Percentiles rank a stretch among this genome's conserved stretches.
phyloP scores from a whole-genome alignment of 2,113 vertebrate genomes.

The Willisornis vidua region DNA sequence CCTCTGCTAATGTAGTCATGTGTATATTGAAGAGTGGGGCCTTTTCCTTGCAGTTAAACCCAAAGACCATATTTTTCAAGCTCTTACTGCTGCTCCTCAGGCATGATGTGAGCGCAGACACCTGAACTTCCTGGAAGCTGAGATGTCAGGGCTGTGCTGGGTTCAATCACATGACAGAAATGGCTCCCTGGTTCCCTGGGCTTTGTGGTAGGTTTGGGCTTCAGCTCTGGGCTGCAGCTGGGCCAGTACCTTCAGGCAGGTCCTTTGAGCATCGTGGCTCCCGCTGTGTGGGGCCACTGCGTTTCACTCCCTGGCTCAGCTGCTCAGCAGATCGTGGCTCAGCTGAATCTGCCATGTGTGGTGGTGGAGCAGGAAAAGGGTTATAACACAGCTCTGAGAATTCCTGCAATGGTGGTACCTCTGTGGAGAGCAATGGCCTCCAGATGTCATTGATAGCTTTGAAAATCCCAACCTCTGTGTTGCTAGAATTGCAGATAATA shows the following conservation, averaged over 20 bases:
- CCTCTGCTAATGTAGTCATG: not conserved
- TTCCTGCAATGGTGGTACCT: not conserved
- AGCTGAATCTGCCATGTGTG: not conserved
- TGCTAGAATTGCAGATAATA: not conserved
- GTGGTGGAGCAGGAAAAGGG: not conserved
- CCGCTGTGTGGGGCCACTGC: not conserved
- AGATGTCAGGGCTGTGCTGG: not conserved
- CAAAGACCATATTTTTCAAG: not conserved
- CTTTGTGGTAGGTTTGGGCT: not conserved
- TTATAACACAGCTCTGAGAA: fast-evolving
- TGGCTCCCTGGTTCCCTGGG: not conserved
- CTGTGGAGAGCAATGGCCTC: not conserved
- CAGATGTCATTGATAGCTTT: constrained; percentile 52
- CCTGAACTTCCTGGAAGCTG: not conserved
- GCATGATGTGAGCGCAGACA: not conserved
- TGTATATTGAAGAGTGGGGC: not conserved
- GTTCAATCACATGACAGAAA: not conserved
- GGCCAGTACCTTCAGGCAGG: not conserved
- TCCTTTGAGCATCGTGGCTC: not conserved
- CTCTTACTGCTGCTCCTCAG: not conserved
- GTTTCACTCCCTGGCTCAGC: not conserved
- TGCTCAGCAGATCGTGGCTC: constrained; percentile 20
- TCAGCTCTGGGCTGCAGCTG: constrained; percentile 23
- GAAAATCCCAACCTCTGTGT: not conserved
- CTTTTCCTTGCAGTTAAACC: not conserved